Base-by-base conservation (phyloP, 1,140 invertebrate species). In the Halotydeus destructor region DNA sequence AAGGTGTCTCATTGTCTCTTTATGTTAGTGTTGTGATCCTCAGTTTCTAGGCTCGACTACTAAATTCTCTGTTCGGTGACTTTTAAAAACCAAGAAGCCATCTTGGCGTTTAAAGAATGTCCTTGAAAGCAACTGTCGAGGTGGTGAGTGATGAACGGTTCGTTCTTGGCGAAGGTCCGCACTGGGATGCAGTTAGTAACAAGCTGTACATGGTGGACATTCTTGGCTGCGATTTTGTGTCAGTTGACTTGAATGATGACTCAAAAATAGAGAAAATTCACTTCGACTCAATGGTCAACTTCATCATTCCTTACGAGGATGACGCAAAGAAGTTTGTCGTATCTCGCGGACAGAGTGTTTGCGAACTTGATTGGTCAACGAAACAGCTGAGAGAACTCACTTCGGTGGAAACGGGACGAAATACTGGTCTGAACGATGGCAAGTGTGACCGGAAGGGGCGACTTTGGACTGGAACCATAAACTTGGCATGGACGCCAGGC, bases 381-480 rank as follows among this genome's bases (percentile, higher is more conserved):
- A 47, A 65, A 8, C 49, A 66, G 26, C 60, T 62, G 8, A 28
- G 57, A 67, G 18, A 35, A 66, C 12, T 61, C 0, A 61, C 64
- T 1, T 67, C 69, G 32, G 69, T 82, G 1, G 75, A 81, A 28
- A 47, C 54, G 0, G 60, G 16, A 11, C 22, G 14, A 37, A 24
- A 37, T 21, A 37, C 35, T 21, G 21, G 35, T 24, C 11, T 37
- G 11, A 37, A 37, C 14, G 35, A 37, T 14, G 35, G 72, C 12
- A 91, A 89, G 61, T 76, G 74, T 44, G 83, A 91, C 57, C 67
- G 71, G 0, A 57, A 55, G 11, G 83, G 83, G 27, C 62, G 79
- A 28, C 58, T 88, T 2, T 84, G 76, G 70, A 67, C 70, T 46
- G 79, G 79, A 57, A 61, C 60, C 1, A 60, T 60, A 54, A 51